Evolutionary conservation across 2,797 vertebrate genomes (phyloP).

Genomic region (Sciurus vulgaris): DNA sequence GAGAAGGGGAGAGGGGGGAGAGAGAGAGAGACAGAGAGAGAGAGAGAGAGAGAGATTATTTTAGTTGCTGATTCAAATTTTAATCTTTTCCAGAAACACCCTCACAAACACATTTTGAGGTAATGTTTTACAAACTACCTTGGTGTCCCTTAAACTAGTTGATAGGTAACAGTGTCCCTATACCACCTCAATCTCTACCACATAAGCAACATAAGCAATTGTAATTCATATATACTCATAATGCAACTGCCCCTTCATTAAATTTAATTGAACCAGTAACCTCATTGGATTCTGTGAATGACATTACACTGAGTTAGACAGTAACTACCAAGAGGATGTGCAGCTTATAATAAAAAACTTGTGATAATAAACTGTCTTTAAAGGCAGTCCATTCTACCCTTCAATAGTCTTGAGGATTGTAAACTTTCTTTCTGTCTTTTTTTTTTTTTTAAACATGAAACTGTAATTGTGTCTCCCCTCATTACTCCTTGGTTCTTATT

Average conservation of each 20-base stretch:
- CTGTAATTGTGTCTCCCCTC: slow-evolving; percentile 23
- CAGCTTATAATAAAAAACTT: not conserved
- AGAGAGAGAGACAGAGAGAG: no score
- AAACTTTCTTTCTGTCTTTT: not conserved
- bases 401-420: not conserved
- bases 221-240: not conserved
- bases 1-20: no score
- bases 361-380: not conserved
- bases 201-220: not conserved
- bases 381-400: not conserved
- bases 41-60: no score
- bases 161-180: not conserved
- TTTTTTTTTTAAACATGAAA: not conserved
- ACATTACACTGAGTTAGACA: not conserved
- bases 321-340: not conserved
- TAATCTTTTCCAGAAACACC: not conserved
- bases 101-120: not conserved
- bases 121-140: not conserved
- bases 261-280: not conserved
- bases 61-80: not conserved
- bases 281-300: not conserved
- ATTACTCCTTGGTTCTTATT: not conserved
- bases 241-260: not conserved
- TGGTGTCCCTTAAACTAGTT: not conserved
- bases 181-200: not conserved